Percentiles rank a stretch among this genome's conserved stretches.
These are phyloP conservation scores for Syngnathus typhle DNA, from an alignment of 2,113 vertebrate species.

Conservation along the genomic window DNA sequence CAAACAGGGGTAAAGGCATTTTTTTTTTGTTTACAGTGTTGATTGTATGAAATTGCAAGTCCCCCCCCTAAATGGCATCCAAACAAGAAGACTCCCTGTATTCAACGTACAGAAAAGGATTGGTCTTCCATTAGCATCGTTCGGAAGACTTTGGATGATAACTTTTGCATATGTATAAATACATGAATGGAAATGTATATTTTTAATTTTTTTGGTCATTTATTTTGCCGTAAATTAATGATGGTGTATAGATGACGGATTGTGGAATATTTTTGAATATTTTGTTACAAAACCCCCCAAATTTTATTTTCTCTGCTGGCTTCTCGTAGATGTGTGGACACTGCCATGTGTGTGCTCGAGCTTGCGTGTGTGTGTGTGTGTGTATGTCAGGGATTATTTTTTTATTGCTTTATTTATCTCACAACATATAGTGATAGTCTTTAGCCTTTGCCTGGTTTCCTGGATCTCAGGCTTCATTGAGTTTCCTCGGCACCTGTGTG, in stretches of 20 bases:
- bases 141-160: conserved; percentile 68
- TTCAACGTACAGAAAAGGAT: conserved; percentile 17
- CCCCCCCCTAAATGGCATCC: not conserved
- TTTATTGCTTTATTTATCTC: not conserved
- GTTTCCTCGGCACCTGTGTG: not conserved
- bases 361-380: conserved; percentile 2
- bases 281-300: not conserved
- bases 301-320: not conserved
- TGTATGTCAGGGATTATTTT: conserved; percentile 3
- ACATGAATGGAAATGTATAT: conserved; percentile 47
- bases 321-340: not conserved
- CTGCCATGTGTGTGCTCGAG: conserved; percentile 5
- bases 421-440: conserved; percentile 18
- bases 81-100: conserved; percentile 20
- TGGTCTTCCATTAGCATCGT: conserved; percentile 27
- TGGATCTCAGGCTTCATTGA: not conserved
- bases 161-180: conserved; percentile 62
- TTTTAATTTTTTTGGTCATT: conserved; percentile 38
- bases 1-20: not conserved
- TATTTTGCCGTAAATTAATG: conserved; percentile 65
- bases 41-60: conserved; percentile 40
- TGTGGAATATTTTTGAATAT: conserved; percentile 27
- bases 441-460: conserved; percentile 2
- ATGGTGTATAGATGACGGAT: conserved; percentile 61
- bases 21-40: conserved; percentile 64